phyloP scores from a whole-genome alignment of 1,140 invertebrate genomes.

The Fopius arisanus region DNA sequence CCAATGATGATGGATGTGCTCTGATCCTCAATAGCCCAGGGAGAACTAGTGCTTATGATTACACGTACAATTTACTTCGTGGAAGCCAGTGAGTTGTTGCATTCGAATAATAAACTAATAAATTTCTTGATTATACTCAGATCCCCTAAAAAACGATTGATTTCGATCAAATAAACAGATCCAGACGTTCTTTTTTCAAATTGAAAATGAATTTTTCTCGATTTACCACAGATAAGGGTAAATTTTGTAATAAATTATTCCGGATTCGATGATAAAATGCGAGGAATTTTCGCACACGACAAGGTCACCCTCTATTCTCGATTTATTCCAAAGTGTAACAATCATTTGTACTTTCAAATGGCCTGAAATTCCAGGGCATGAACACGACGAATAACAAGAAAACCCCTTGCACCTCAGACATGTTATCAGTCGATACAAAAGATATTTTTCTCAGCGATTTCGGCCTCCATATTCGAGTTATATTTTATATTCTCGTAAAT shows the following conservation, averaged over 20 bases:
- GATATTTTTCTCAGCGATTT: not conserved
- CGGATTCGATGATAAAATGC: not conserved
- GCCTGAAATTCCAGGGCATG: slow-evolving; percentile 26
- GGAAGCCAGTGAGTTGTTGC: slow-evolving; percentile 71
- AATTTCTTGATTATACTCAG: not conserved
- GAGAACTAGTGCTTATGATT: slow-evolving; percentile 80
- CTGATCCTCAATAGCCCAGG: slow-evolving; percentile 77
- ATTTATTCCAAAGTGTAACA: not conserved
- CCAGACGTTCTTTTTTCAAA: too few relatives aligned
- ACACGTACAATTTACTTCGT: slow-evolving; percentile 81
- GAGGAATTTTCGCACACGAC: not conserved
- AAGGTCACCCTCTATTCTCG: not conserved
- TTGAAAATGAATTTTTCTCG: too few relatives aligned
- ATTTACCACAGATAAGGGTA: too few relatives aligned
- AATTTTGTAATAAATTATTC: too few relatives aligned
- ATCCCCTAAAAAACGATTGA: too few relatives aligned
- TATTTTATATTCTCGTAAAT: not conserved
- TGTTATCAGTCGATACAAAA: not conserved
- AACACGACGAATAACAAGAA: not conserved
- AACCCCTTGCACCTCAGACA: not conserved
- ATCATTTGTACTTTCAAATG: slow-evolving; percentile 4
- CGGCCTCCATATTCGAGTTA: not conserved
- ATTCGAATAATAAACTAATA: slow-evolving; percentile 5
- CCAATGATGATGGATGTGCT: slow-evolving; percentile 74
- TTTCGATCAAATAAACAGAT: too few relatives aligned